Evolutionary conservation across 2,888 invertebrate species (phyloP).

Genomic region (Eilema caniola): DNA sequence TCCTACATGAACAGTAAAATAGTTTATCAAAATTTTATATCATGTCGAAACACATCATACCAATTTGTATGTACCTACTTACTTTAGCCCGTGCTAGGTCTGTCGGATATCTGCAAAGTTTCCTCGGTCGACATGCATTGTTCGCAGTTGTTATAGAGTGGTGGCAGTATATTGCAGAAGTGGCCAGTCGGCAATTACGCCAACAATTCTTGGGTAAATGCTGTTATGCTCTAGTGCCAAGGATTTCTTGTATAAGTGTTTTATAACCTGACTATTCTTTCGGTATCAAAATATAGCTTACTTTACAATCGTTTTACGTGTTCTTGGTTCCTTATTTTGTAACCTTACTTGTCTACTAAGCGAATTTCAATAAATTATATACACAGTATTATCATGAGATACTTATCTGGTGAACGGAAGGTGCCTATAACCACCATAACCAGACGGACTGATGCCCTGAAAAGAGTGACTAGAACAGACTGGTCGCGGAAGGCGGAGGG

Average conservation of each 20-base stretch:
- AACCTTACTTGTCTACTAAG: too few species aligned
- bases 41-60: background rate
- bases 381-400: too few species aligned
- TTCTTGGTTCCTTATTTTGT: too few species aligned
- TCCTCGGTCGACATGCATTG: slow-evolving; percentile 39
- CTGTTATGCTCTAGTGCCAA: background rate
- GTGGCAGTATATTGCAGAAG: background rate
- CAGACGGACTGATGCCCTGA: too few species aligned
- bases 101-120: slow-evolving; percentile 5
- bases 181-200: slow-evolving; percentile 13
- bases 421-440: too few species aligned
- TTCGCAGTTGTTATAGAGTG: slow-evolving; percentile 18
- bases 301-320: too few species aligned
- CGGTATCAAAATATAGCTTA: background rate
- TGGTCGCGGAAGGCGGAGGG: too few species aligned
- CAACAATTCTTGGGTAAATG: background rate
- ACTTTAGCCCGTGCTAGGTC: slow-evolving; percentile 30
- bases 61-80: background rate
- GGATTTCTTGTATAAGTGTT: background rate
- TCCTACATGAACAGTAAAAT: too few species aligned
- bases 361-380: too few species aligned
- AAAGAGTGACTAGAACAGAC: too few species aligned
- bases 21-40: too few species aligned
- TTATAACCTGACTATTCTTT: background rate
- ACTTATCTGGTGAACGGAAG: too few species aligned